Conservation (phyloP, 1,140 invertebrate genomes). For the Euura saliciscinereae region DNA sequence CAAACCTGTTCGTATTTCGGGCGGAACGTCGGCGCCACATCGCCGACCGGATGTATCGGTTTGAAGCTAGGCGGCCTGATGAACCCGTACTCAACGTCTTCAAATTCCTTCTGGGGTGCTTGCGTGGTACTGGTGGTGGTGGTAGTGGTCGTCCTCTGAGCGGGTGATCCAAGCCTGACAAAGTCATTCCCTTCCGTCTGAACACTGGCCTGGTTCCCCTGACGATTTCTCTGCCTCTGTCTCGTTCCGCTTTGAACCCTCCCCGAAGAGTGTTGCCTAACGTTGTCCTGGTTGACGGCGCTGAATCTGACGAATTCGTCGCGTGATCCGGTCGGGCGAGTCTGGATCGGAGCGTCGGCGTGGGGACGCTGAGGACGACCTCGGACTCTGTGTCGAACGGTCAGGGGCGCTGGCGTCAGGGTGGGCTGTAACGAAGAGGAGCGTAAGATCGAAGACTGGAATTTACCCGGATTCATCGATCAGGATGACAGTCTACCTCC, state of each 20-base stretch:
- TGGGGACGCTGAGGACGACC: constrained; percentile 33
- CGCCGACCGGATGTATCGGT: constrained; percentile 37
- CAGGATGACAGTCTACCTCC: neutral
- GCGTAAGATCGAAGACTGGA: neutral
- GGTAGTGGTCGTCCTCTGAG: constrained; percentile 24
- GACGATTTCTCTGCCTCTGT: constrained; percentile 34
- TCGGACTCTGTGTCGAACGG: constrained; percentile 48
- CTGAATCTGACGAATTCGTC: constrained; percentile 57
- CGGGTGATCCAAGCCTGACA: constrained; percentile 44
- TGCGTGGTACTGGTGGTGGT: constrained; percentile 22
- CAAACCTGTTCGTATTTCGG: constrained; percentile 30
- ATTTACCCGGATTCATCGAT: too few species aligned
- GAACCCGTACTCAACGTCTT: constrained; percentile 51
- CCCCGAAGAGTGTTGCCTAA: neutral
- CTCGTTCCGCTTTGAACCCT: constrained; percentile 27
- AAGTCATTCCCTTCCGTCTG: constrained; percentile 53
- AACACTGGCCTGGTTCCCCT: constrained; percentile 36
- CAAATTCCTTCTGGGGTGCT: constrained; percentile 22
- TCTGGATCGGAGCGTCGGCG: constrained; percentile 46
- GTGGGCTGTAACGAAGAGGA: neutral
- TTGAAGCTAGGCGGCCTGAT: constrained; percentile 47
- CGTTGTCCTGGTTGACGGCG: constrained; percentile 46
- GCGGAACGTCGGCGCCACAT: constrained; percentile 24
- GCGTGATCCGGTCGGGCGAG: constrained; percentile 42
- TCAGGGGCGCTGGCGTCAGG: constrained; percentile 17